Percentiles rank a stretch among this genome's conserved stretches.
Conservation (phyloP, 1,140 invertebrate species). For the Samia ricini region DNA sequence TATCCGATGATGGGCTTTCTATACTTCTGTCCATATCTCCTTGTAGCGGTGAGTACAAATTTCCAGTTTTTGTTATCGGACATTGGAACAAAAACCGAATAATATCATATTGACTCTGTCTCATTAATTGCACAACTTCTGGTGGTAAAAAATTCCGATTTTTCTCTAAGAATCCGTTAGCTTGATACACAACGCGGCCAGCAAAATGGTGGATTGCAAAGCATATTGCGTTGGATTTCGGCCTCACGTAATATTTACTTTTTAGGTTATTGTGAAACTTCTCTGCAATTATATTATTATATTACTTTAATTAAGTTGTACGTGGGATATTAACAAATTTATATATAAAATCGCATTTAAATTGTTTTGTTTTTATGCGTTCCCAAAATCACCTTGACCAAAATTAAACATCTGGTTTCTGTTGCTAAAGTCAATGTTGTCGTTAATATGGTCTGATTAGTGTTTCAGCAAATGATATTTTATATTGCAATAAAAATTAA, state of each 20-base stretch:
- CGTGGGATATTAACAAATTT: not conserved
- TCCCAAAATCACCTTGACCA: not conserved
- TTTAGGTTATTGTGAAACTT: conserved; percentile 91
- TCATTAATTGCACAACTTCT: conserved; percentile 87
- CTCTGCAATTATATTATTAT: conserved; percentile 77
- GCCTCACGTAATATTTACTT: conserved; percentile 86
- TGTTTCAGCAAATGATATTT: not conserved
- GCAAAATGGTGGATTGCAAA: conserved; percentile 89
- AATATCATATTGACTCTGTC: conserved; percentile 84
- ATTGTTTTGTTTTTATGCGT: not conserved
- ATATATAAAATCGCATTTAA: not conserved
- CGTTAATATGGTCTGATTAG: not conserved
- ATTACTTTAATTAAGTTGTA: conserved; percentile 15
- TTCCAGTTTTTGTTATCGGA: conserved; percentile 89
- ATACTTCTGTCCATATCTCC: conserved; percentile 74
- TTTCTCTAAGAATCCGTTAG: conserved; percentile 88
- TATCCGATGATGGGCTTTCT: conserved; percentile 57
- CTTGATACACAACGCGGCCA: conserved; percentile 88
- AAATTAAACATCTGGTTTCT: not conserved
- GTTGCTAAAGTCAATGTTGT: not conserved
- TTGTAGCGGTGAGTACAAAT: conserved; percentile 81
- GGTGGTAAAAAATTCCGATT: conserved; percentile 90
- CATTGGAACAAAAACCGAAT: conserved; percentile 89
- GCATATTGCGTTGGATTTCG: conserved; percentile 86
- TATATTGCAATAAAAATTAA: not conserved